These are phyloP conservation scores for Xyrichtys novacula DNA, from an alignment of 2,797 vertebrate species.

Conservation along the genomic window DNA sequence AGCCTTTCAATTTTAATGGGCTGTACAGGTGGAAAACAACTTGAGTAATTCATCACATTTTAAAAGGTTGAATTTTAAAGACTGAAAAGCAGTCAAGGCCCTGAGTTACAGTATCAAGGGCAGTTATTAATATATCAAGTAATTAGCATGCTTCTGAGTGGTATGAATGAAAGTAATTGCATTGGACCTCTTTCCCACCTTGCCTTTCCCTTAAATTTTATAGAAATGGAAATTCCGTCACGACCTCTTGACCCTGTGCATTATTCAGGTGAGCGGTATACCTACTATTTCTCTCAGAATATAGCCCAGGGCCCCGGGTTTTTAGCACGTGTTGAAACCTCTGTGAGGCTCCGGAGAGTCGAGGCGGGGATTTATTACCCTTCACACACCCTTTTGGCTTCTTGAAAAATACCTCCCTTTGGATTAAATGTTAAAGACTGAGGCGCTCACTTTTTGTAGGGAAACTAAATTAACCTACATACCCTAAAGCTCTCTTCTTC, in stretches of 20 bases:
- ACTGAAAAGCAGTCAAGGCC: conserved; percentile 44
- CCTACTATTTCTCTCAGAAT: conserved; percentile 62
- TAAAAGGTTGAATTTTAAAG: conserved; percentile 51
- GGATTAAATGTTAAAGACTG: conserved; percentile 85
- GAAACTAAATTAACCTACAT: conserved; percentile 80
- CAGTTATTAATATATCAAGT: conserved; percentile 73
- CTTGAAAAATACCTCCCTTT: conserved; percentile 81
- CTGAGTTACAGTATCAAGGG: conserved; percentile 54
- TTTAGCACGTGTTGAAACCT: conserved; percentile 77
- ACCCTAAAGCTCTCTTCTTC: conserved; percentile 67
- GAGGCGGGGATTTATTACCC: conserved; percentile 82
- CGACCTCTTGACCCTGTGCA: conserved; percentile 79
- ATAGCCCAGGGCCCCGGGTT: conserved; percentile 66
- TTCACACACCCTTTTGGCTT: conserved; percentile 80
- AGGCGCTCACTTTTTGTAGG: conserved; percentile 76
- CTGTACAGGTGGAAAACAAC: conserved; percentile 46
- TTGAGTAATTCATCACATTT: conserved; percentile 47
- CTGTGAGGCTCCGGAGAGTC: conserved; percentile 69
- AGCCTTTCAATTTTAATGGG: conserved; percentile 14
- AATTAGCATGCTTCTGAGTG: conserved; percentile 62
- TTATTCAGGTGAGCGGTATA: conserved; percentile 77
- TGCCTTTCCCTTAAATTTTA: conserved; percentile 67
- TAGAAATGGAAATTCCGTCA: conserved; percentile 72
- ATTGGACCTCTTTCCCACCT: conserved; percentile 57
- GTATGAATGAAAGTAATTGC: conserved; percentile 74